These are phyloP conservation scores for Axea sp. DNA, from an alignment of 2,888 invertebrate species.

Conservation along the genomic window DNA sequence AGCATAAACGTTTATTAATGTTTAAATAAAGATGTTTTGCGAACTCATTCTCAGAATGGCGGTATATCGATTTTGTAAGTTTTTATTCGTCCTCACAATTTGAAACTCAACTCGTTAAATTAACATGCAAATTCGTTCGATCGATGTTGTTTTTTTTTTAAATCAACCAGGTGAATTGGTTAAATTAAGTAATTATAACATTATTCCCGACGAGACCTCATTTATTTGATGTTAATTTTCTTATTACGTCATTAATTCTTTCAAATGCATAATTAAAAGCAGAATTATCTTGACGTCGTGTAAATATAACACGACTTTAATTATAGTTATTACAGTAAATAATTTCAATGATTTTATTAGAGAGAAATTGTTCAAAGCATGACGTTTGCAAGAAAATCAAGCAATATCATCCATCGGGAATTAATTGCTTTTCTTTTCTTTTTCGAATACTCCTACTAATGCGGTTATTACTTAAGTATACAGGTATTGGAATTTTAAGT, in stretches of 20 bases:
- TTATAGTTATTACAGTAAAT: conserved; percentile 12
- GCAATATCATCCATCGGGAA: not conserved
- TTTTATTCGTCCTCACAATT: conserved; percentile 1
- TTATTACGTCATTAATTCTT: conserved; percentile 19
- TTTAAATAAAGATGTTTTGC: conserved; percentile 9
- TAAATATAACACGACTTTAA: conserved; percentile 12
- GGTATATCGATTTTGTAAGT: conserved; percentile 5
- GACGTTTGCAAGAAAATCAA: conserved; percentile 7
- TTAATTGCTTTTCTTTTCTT: conserved; percentile 41
- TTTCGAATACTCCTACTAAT: conserved; percentile 1
- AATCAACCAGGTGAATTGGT: conserved; percentile 5
- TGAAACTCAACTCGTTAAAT: conserved; percentile 15
- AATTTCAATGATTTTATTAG: conserved; percentile 17
- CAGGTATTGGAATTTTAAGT: conserved; percentile 40
- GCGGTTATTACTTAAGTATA: conserved; percentile 38
- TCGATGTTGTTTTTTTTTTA: conserved; percentile 2
- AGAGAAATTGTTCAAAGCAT: conserved; percentile 9
- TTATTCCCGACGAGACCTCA: not conserved
- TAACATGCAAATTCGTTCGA: conserved; percentile 22
- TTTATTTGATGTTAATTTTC: conserved; percentile 10
- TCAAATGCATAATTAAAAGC: conserved; percentile 8
- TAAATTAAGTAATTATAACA: conserved; percentile 17
- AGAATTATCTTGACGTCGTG: not conserved
- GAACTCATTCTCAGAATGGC: not conserved
- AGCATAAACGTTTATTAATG: conserved; percentile 17